Conservation (phyloP, 2,113 vertebrate species). For the Poeciliopsis retropinna region DNA sequence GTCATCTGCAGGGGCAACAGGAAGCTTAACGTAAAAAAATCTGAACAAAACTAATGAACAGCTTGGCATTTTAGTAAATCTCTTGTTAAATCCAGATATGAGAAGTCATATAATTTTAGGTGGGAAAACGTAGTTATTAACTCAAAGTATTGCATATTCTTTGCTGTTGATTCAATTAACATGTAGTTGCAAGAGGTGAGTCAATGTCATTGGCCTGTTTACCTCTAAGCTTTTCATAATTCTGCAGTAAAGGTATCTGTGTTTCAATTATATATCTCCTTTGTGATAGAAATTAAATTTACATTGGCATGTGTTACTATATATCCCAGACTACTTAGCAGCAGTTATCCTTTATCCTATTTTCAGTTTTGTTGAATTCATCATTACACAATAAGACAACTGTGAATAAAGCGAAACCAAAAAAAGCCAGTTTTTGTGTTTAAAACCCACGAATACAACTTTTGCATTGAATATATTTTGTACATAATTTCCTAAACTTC, state of each 20-base stretch:
- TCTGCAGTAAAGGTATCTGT: background rate
- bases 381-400: background rate
- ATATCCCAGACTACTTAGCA: background rate
- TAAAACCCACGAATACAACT: background rate
- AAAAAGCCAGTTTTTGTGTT: background rate
- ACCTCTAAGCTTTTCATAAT: background rate
- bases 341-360: background rate
- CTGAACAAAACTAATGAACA: background rate
- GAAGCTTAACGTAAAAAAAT: no score
- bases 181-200: no score
- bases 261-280: background rate
- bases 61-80: conserved; percentile 6
- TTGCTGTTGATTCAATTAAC: no score
- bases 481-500: background rate
- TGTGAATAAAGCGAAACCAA: no score
- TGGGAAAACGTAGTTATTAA: background rate
- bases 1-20: background rate
- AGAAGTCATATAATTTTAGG: background rate
- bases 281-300: background rate
- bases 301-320: no score
- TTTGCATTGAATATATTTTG: background rate
- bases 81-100: background rate
- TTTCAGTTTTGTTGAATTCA: background rate
- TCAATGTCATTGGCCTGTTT: background rate
- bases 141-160: background rate